Base-by-base conservation (phyloP, 2,888 invertebrate species). In the Leistus spinibarbis region DNA sequence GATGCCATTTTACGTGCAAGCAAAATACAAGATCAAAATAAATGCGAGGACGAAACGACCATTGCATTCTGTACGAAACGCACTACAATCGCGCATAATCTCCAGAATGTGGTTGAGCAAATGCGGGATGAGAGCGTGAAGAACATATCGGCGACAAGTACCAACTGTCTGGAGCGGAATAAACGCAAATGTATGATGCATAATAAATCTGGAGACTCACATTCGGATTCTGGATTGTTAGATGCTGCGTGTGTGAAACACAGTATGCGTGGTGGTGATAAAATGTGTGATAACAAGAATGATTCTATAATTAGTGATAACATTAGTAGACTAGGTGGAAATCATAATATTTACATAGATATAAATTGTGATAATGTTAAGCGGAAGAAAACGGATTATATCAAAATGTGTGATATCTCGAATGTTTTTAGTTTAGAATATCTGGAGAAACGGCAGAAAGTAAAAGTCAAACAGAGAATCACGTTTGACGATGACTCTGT, bases 351-450 rank as follows among this genome's bases (percentile, higher is more conserved):
- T 81, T 82, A 82, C 80, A 78, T 81, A 82, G 82, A 84, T 81
- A 82, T 82, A 80, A 79, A 83, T 82, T 85, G 85, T 85, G 85
- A 85, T 86, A 85, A 81, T 80, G 80, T 81, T 78, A 80, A 82
- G 64, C 54, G 75, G 40, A 75, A 75, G 54, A 68, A 69, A 77
- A 77, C 75, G 66, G 78, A 77, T 70, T 73, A 78, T 66, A 78
- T 78, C 69, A 80, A 79, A 76, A 78, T 81, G 77, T 77, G 79
- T 64, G 82, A 82, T 74, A 79, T 81, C 75, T 79, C 79, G 27
- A 81, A 81, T 79, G 76, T 81, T 40, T 76, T 76, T 71, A 76
- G 76, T 27, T 64, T 69, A 69, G 68, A 69, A 54, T 69, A 75
- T 57, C 68, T 75, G n/a, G 75, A 75, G 23, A 68, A 72, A 74